Base-by-base conservation (phyloP, 2,113 vertebrate genomes). In the Riparia riparia region DNA sequence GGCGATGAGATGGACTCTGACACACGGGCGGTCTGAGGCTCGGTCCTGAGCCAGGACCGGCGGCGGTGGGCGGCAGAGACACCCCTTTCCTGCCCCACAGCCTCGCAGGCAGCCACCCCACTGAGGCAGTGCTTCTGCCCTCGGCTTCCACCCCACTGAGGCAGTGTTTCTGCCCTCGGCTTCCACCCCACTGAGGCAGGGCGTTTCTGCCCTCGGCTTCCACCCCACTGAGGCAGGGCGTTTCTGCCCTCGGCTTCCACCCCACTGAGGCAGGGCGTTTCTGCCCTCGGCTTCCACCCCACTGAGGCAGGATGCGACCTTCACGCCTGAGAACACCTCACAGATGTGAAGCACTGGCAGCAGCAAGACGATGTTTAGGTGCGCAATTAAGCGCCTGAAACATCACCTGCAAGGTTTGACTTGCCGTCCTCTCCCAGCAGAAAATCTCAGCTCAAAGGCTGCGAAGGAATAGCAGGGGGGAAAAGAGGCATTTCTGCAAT, bases 301-400 rank as follows among this genome's bases (percentile, higher is more conserved):
- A 37, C 2, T 0, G 1, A 1, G 51, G 61, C 50, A 20, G 22
- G 22, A 44, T 6, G 0, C 0, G 29, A 10, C 8, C 15, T 6
- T 54, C 60, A 28, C 2, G 1, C 65, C 47, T 1, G 25, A 17
- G 16, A 71, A 26, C 26, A 2, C 34, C 7, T 17, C 54, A 11
- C 53, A 28, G 39, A 7, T 5, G 15, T 10, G 50, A 70, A 42
- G 47, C 0, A 0, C 45, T 13, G 54, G 22, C 79, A 78, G 58
- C 69, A 14, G 50, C 1, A 1, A 31, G 24, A 34, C 6, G 4
- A 44, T 0, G 25, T 11, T 73, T 10, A 65, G 13, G n/a, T 7
- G 26, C 21, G 21, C 39, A n/a, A 42, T 26, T 7, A 42, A 37
- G n/a, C 51, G 19, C 37, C 5, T 21, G 24, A 31, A 78, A 26